Base-by-base conservation (phyloP, 2,888 invertebrate genomes). In the Anagyrus pseudococci region DNA sequence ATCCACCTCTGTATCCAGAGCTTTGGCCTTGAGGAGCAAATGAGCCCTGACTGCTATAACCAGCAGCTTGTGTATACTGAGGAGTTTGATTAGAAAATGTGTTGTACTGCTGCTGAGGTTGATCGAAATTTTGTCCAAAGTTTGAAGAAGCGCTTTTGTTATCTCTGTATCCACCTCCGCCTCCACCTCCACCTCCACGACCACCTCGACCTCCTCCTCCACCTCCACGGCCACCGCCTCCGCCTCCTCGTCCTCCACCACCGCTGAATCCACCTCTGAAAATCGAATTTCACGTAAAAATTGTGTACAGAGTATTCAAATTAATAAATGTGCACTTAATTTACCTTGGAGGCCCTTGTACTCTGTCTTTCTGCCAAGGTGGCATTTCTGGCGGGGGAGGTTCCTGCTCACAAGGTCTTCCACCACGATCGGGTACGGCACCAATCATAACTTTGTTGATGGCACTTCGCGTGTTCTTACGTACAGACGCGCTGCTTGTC, bases 301-400 rank as follows among this genome's bases (percentile, higher is more conserved):
- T 56, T 46, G 2, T n/a, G 22, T 15, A 15, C n/a, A 41, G 40
- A 52, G n/a, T 10, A 43, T 13, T 6, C 19, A 23, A 41, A 47
- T 29, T 8, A 20, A 10, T 6, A 37, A 59, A 56, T 17, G 62
- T 66, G n/a, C n/a, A n/a, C n/a, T n/a, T n/a, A n/a, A n/a, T n/a
- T n/a, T n/a, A 77, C 76, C 72, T 61, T 60, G 66, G 64, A 10
- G 85, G 82, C 33, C 84, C 85, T 33, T 84, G 73, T 0, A 84
- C 83, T 40, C 87, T 83, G 55, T 85, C 83, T 74, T 94, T 92
- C 75, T 90, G 89, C 94, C 97, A 98, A 0, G 94, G 90, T 0
- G 98, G 98, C 96, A 98, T 97, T 83, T 98, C 98, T 0, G 96
- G 96, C 0, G 96, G 95, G 0, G 98, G 98, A 0, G 94, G 90